These are phyloP conservation scores for Drosophila guanche DNA, from an alignment of 1,140 invertebrate species.

Conservation along the genomic window DNA sequence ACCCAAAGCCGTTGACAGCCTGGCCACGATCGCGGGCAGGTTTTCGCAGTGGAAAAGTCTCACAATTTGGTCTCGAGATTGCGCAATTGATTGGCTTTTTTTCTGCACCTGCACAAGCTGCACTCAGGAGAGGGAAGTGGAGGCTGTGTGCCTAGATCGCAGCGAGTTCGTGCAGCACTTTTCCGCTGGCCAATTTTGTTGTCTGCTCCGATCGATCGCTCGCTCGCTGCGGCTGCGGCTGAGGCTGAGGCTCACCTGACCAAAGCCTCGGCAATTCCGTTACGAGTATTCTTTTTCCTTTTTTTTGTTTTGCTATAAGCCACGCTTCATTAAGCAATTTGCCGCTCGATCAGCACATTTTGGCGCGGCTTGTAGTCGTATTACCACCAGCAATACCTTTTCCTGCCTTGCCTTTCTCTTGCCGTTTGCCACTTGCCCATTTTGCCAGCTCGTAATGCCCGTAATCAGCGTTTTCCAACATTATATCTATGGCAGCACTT, in stretches of 20 bases:
- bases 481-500: conserved; percentile 23
- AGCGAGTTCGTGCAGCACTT: conserved; percentile 48
- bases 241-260: conserved; percentile 26
- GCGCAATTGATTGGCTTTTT: conserved; percentile 30
- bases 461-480: conserved; percentile 56
- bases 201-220: conserved; percentile 27
- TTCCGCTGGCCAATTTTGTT: conserved; percentile 30
- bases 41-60: conserved; percentile 4
- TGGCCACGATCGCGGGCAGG: conserved; percentile 39
- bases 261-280: conserved; percentile 46
- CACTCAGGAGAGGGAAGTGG: background rate
- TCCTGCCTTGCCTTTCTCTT: no score
- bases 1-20: conserved; percentile 37
- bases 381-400: conserved; percentile 10
- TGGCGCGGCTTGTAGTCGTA: conserved; percentile 41
- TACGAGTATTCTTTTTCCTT: conserved; percentile 28
- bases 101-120: conserved; percentile 29
- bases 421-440: no score
- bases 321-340: conserved; percentile 75
- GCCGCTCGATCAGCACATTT: conserved; percentile 70
- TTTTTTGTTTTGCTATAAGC: conserved; percentile 33
- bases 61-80: conserved; percentile 9
- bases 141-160: conserved; percentile 20
- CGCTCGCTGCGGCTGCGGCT: no score
- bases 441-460: conserved; percentile 11